Evolutionary conservation across 2,797 vertebrate genomes (phyloP).

Genomic region (Octomys mimax): DNA sequence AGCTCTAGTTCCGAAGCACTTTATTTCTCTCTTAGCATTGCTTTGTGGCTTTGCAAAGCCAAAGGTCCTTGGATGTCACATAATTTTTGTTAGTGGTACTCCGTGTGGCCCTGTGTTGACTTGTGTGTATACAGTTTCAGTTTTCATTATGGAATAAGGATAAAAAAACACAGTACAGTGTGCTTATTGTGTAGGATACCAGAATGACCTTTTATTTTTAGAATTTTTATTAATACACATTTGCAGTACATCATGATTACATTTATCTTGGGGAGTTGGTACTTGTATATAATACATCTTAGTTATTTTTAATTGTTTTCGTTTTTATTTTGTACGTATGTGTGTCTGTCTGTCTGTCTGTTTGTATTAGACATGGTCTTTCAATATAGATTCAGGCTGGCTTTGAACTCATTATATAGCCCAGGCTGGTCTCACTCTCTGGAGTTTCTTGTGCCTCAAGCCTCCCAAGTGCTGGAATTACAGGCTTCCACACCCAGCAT

Average conservation of each 20-base stretch:
- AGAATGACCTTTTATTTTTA: background rate
- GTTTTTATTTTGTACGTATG: no score
- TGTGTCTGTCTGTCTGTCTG: no score
- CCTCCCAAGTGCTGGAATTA: no score
- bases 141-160: slow-evolving; percentile 36
- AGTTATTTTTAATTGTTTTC: no score
- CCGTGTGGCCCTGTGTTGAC: background rate
- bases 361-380: no score
- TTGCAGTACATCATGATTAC: background rate
- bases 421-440: background rate
- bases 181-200: background rate
- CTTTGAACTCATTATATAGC: background rate
- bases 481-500: no score
- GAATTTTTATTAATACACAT: background rate
- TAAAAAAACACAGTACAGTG: background rate
- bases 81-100: background rate
- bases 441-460: no score
- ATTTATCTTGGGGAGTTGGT: background rate
- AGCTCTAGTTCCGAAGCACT: background rate
- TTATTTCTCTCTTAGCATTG: background rate
- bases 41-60: background rate
- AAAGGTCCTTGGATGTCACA: slow-evolving; percentile 6
- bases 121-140: background rate
- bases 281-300: no score
- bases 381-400: background rate